phyloP scores from a whole-genome alignment of 2,113 vertebrate genomes.

The Entomyzon cyanotis region DNA sequence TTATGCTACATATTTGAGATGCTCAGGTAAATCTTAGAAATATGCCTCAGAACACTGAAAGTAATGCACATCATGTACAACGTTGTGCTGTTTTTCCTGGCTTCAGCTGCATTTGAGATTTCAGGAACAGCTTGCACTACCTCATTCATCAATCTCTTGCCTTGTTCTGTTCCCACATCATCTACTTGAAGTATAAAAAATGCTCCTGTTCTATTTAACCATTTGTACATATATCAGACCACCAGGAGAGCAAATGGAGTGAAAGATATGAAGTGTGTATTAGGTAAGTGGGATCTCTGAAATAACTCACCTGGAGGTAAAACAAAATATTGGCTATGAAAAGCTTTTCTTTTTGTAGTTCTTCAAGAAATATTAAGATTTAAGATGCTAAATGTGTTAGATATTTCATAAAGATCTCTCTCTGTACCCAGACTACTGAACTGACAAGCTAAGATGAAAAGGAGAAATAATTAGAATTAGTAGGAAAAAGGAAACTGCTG shows the following conservation, averaged over 20 bases:
- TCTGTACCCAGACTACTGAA: neutral
- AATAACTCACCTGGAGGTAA: neutral
- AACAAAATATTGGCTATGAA: neutral
- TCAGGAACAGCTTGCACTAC: constrained; percentile 10
- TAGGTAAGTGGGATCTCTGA: neutral
- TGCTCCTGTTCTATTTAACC: neutral
- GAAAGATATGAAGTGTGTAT: neutral
- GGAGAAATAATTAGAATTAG: constrained; percentile 14
- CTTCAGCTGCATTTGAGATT: neutral
- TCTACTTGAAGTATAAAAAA: neutral
- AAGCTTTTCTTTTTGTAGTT: neutral
- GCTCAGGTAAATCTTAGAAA: neutral
- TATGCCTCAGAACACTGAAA: neutral
- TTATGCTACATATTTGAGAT: neutral
- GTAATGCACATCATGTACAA: neutral
- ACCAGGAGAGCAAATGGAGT: neutral
- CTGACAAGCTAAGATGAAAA: neutral
- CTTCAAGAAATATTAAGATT: neutral
- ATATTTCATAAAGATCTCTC: neutral
- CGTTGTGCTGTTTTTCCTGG: neutral
- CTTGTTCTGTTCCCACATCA: neutral
- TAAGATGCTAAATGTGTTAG: neutral
- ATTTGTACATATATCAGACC: neutral
- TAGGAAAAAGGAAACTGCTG: neutral
- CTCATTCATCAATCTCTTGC: constrained; percentile 4